Conservation (phyloP, 2,888 invertebrate genomes). For the Torymus texanus region DNA sequence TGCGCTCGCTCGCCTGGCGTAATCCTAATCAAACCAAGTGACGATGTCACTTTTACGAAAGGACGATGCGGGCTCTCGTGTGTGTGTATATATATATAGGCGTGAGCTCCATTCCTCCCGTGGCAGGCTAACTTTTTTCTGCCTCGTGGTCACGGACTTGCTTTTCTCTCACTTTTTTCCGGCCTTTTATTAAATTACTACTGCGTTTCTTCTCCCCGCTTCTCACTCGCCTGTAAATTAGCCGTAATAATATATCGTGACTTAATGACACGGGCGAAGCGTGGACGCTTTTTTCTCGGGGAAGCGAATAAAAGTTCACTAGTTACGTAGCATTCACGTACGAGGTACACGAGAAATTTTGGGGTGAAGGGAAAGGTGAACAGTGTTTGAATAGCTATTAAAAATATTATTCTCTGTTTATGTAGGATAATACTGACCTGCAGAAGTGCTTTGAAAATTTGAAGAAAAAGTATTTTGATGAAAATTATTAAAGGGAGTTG, state of each 20-base stretch:
- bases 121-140: background rate
- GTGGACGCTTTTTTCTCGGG: background rate
- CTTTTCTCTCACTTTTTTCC: constrained; percentile 15
- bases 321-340: too few relatives aligned
- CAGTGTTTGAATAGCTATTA: too few relatives aligned
- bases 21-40: constrained; percentile 57
- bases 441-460: too few relatives aligned
- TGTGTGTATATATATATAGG: too few relatives aligned
- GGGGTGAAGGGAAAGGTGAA: too few relatives aligned
- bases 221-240: background rate
- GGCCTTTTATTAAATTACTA: constrained; percentile 32
- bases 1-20: constrained; percentile 2
- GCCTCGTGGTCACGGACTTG: background rate
- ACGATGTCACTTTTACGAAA: constrained; percentile 52
- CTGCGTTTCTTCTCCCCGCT: constrained; percentile 14
- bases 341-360: too few relatives aligned
- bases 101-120: background rate
- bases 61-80: constrained; percentile 26
- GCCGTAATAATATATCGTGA: background rate
- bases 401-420: too few relatives aligned
- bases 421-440: too few relatives aligned
- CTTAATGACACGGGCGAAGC: constrained; percentile 3
- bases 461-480: too few relatives aligned
- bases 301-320: background rate
- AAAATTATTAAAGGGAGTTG: too few relatives aligned